Percentiles rank a stretch among this genome's conserved stretches.
These are phyloP conservation scores for Miltochrista miniata DNA, from an alignment of 2,888 invertebrate genomes.

Conservation along the genomic window DNA sequence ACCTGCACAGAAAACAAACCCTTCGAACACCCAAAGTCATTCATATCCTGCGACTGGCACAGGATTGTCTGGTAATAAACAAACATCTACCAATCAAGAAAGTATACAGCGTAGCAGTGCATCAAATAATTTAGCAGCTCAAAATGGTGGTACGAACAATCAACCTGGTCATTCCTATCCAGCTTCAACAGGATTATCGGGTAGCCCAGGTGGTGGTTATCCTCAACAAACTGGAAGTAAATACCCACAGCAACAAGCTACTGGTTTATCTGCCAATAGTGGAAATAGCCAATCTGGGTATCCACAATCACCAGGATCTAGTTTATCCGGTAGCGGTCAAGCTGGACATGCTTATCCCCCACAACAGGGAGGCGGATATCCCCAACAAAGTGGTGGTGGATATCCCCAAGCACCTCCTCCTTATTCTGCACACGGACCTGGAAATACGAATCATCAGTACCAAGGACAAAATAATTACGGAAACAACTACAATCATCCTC, in stretches of 20 bases:
- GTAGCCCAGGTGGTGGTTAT: constrained; percentile 49
- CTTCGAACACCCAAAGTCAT: constrained; percentile 52
- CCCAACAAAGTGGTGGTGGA: constrained; percentile 12
- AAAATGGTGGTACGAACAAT: constrained; percentile 44
- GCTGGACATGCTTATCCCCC: constrained; percentile 40
- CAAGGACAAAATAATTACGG: constrained; percentile 49
- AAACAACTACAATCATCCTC: constrained; percentile 57
- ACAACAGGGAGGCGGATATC: constrained; percentile 35
- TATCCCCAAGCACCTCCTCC: constrained; percentile 52
- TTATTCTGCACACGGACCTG: constrained; percentile 45
- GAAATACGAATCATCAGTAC: constrained; percentile 19
- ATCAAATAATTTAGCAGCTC: constrained; percentile 48
- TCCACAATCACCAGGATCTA: constrained; percentile 40
- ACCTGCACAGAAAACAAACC: constrained; percentile 53
- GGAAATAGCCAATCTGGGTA: constrained; percentile 35
- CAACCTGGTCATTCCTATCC: constrained; percentile 63
- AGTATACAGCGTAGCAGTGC: constrained; percentile 61
- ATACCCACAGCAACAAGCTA: constrained; percentile 36
- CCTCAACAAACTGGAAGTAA: constrained; percentile 43
- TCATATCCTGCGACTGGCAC: constrained; percentile 71
- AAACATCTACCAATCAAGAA: constrained; percentile 58
- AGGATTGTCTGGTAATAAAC: constrained; percentile 62
- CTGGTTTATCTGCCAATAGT: constrained; percentile 18
- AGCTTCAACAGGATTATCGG: constrained; percentile 64
- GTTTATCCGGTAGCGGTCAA: constrained; percentile 30